phyloP scores from a whole-genome alignment of 2,113 vertebrate species.

The Strigops habroptila region DNA sequence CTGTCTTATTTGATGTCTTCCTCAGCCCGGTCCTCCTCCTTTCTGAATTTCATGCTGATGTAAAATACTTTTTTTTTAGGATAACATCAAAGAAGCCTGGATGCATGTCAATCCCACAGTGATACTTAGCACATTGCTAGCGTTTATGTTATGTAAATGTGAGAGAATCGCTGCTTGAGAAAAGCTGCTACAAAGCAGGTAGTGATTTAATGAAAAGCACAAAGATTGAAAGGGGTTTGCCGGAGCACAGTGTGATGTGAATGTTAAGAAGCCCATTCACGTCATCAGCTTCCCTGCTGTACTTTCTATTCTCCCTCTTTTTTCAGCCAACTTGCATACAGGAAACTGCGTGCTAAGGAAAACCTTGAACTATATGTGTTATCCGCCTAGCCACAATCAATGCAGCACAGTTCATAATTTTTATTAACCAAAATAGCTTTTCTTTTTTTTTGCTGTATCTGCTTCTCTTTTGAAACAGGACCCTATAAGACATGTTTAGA shows the following conservation, averaged over 20 bases:
- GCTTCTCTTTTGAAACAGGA: background rate
- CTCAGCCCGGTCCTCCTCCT: background rate
- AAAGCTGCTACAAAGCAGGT: conserved; percentile 33
- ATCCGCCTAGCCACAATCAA: conserved; percentile 46
- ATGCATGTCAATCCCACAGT: background rate
- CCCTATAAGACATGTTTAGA: background rate
- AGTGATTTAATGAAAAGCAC: conserved; percentile 27
- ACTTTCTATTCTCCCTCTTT: background rate
- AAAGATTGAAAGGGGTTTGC: conserved; percentile 31
- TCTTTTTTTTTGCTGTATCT: background rate
- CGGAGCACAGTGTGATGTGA: conserved; percentile 34
- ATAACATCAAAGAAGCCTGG: background rate
- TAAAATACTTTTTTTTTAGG: background rate
- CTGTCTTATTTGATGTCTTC: background rate
- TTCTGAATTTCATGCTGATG: background rate
- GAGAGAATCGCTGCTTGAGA: background rate
- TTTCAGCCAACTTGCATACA: conserved; percentile 32
- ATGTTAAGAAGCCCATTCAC: conserved; percentile 44
- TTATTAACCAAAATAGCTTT: conserved; percentile 22
- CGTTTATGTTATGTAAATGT: conserved; percentile 9
- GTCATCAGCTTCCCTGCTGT: conserved; percentile 26
- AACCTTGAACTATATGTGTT: conserved; percentile 18
- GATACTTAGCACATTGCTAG: background rate
- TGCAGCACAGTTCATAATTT: conserved; percentile 35
- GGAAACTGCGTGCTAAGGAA: conserved; percentile 38